Evolutionary conservation across 2,888 invertebrate genomes (phyloP).

Genomic region (Scotopteryx bipunctaria): DNA sequence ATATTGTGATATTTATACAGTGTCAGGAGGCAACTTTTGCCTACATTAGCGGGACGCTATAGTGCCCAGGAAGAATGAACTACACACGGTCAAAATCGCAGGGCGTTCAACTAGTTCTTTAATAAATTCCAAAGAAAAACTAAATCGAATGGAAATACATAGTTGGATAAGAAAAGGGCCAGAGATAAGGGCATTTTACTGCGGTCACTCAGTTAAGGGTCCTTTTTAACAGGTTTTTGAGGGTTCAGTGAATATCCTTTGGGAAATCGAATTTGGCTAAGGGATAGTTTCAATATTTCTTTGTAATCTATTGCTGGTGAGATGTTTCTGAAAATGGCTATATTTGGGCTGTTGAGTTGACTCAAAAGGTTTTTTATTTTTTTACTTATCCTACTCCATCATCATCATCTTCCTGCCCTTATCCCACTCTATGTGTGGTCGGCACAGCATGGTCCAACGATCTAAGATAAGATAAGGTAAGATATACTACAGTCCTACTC

Average conservation of each 20-base stretch:
- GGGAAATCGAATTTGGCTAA: conserved; percentile 41
- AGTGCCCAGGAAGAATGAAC: too few species aligned
- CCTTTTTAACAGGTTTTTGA: conserved; percentile 53
- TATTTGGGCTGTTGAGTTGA: neutral
- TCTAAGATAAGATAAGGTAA: too few species aligned
- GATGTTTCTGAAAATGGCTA: conserved; percentile 1
- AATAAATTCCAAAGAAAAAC: conserved; percentile 40
- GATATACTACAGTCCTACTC: too few species aligned
- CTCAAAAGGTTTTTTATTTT: neutral
- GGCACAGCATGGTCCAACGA: too few species aligned
- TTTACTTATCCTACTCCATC: neutral
- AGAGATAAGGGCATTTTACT: conserved; percentile 51
- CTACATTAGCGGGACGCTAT: too few species aligned
- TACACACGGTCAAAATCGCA: neutral
- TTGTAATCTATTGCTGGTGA: conserved; percentile 18
- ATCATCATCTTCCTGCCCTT: too few species aligned
- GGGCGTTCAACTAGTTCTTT: too few species aligned
- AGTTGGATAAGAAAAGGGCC: conserved; percentile 52
- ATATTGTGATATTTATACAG: too few species aligned
- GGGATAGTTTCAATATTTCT: conserved; percentile 31
- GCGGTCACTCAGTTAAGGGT: conserved; percentile 48
- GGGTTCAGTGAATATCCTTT: conserved; percentile 45
- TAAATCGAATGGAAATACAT: conserved; percentile 60
- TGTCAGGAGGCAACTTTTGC: too few species aligned
- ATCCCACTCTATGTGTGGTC: too few species aligned